These are phyloP conservation scores for Augochlorella aurata DNA, from an alignment of 2,888 invertebrate genomes.

Conservation along the genomic window DNA sequence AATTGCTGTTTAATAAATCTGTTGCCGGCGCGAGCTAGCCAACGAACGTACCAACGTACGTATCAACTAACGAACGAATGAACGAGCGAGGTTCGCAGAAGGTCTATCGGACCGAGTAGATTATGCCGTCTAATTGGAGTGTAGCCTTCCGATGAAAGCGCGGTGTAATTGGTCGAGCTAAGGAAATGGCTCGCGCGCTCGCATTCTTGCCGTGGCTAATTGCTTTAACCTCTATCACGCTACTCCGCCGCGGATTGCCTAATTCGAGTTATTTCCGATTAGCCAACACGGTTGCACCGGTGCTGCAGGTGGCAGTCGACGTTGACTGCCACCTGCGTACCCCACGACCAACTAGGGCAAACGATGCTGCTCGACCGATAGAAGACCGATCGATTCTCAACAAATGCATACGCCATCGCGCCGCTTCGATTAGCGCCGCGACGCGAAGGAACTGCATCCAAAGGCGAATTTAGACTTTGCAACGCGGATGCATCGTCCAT, in stretches of 20 bases:
- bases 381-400: conserved; percentile 22
- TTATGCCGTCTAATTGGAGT: conserved; percentile 55
- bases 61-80: no score
- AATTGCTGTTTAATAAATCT: conserved; percentile 52
- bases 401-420: not conserved
- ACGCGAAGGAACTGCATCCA: not conserved
- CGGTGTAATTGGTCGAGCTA: conserved; percentile 56
- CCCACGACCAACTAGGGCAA: conserved; percentile 26
- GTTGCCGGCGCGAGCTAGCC: not conserved
- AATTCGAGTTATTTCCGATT: conserved; percentile 47
- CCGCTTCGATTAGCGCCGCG: not conserved
- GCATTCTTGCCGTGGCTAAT: conserved; percentile 57
- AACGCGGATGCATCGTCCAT: no score
- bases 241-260: conserved; percentile 42
- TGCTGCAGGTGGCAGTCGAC: not conserved
- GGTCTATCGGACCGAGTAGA: conserved; percentile 38
- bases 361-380: not conserved
- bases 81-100: not conserved
- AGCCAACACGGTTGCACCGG: conserved; percentile 16
- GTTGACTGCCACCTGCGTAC: conserved; percentile 44
- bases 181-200: conserved; percentile 52
- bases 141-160: conserved; percentile 64
- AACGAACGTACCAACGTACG: no score
- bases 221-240: conserved; percentile 53
- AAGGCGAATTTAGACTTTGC: no score